Evolutionary conservation across 2,797 vertebrate species (phyloP).

Genomic region (Megalops cyprinoides): DNA sequence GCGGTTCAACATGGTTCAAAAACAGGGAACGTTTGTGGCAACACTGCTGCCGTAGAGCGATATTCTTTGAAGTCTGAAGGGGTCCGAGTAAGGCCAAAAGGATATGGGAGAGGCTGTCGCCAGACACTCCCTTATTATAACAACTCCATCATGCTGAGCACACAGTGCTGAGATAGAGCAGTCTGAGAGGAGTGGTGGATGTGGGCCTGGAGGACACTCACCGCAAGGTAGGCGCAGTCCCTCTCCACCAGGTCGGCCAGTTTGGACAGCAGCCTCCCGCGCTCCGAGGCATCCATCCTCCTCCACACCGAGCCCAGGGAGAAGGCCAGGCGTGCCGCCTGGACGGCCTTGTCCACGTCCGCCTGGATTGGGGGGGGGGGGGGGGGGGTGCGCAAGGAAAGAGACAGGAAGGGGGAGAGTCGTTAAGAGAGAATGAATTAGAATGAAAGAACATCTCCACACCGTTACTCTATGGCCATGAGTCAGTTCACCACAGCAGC

Average conservation of each 20-base stretch:
- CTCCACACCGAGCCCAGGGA: conserved; percentile 93
- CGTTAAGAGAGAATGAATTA: not conserved
- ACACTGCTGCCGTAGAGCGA: no score
- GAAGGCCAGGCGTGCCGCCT: conserved; percentile 90
- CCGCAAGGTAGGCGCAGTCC: conserved; percentile 86
- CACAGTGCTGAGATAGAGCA: not conserved
- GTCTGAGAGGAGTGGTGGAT: not conserved
- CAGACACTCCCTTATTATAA: not conserved
- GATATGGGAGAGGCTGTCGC: not conserved
- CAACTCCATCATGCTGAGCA: not conserved
- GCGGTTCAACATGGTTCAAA: no score
- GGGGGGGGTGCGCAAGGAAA: not conserved
- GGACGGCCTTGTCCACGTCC: conserved; percentile 93
- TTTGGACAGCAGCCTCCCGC: conserved; percentile 89
- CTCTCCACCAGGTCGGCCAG: conserved; percentile 94
- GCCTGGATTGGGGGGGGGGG: conserved; percentile 64
- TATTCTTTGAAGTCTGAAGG: not conserved
- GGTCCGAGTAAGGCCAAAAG: not conserved
- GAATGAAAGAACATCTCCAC: not conserved
- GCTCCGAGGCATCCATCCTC: conserved; percentile 92
- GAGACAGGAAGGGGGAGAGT: not conserved
- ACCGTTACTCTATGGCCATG: no score
- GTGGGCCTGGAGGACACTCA: conserved; percentile 64
- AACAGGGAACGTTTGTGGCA: no score
- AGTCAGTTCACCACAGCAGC: no score